A percentile compares a stretch with the other conserved stretches of the same genome.
Conservation (phyloP, 2,888 invertebrate genomes). For the Trachelus iudaicus region DNA sequence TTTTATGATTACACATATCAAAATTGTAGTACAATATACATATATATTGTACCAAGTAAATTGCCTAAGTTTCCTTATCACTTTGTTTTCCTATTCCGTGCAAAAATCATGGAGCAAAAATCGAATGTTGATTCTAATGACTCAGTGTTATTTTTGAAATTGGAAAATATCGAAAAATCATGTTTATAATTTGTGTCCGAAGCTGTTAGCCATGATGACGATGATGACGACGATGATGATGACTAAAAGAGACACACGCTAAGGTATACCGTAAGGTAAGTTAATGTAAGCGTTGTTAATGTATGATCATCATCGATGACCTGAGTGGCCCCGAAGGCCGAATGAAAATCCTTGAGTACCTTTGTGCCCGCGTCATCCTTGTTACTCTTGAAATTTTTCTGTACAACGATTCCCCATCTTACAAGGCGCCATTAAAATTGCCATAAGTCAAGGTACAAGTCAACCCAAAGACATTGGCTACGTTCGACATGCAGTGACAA, state of each 20-base stretch:
- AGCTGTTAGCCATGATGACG: neutral
- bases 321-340: neutral
- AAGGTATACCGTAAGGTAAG: neutral
- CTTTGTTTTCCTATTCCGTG: too few species aligned
- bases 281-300: neutral
- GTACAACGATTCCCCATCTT: neutral
- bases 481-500: neutral
- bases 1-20: too few species aligned
- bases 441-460: neutral
- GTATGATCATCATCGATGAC: neutral
- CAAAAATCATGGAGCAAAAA: too few species aligned
- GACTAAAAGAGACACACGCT: neutral
- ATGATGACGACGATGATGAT: neutral
- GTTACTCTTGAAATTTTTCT: neutral
- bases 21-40: too few species aligned
- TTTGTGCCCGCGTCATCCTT: constrained; percentile 3
- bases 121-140: neutral
- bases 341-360: neutral
- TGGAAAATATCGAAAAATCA: neutral
- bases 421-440: neutral
- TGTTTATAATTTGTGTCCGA: neutral
- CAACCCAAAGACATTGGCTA: neutral
- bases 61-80: too few species aligned
- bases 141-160: neutral
- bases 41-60: too few species aligned